Evolutionary conservation across 2,113 vertebrate species (phyloP), one percentile per base, ranked within the genome.

Genomic region (Sturnira hondurensis): DNA sequence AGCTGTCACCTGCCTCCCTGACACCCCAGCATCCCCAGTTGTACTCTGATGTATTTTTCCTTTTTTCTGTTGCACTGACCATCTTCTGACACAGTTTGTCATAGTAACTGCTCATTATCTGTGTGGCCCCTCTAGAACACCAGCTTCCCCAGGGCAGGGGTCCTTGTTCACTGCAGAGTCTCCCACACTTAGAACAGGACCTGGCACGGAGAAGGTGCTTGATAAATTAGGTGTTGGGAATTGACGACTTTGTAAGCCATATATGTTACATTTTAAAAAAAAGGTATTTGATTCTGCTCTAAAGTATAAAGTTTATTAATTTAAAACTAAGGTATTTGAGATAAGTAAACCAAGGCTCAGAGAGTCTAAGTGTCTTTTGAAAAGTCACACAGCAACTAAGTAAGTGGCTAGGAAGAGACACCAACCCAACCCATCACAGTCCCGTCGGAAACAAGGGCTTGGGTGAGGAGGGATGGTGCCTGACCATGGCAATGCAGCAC

Each of bases 341-440:
- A 80, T 50, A 86, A 95, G 90, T 61, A 91, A 89, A 61, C 52
- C 4, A 61, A 83, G 47, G 50, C n/a, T 91, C 86, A 93, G 77
- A 95, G 94, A 87, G 15, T 63, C 61, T 47, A 47, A 90, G 63
- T 83, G 22, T 41, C 61, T 94, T 94, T 94, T 90, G 71, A 33
- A 83, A 93, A 85, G 47, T 90, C 90, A 90, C 80, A 93, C 70
- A 50, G 45, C 76, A 90, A 63, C 84, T 89, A 86, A 65, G 56
- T 92, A 86, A 68, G 56, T 52, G 41, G 19, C 38, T 56, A 41
- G 67, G 13, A 65, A 71, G 54, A 94, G 70, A 89, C 1, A 20
- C 24, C 70, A 65, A 20, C 10, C 4, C 17, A 52, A 80, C 38
- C 71, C 61, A 26, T 63, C 74, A 45, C 54, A 20, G 2, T 58